A percentile compares a stretch with the other conserved stretches of the same genome.
phyloP scores from a whole-genome alignment of 1,140 invertebrate species.

The Cherax quadricarinatus region DNA sequence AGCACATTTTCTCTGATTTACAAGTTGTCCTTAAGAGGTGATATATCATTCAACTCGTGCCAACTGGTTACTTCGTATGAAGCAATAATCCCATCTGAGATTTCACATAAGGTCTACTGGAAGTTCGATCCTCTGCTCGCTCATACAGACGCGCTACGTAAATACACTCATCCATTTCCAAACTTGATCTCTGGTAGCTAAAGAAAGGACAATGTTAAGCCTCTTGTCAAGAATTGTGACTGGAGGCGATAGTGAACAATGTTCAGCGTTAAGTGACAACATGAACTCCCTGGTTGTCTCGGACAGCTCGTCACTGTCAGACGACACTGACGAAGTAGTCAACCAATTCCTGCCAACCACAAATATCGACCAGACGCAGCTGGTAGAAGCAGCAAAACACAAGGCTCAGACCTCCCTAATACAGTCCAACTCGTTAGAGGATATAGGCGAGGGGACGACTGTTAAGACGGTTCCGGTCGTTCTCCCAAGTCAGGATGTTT shows the following conservation, averaged over 20 bases:
- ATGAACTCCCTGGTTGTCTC: no score
- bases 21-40: background rate
- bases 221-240: constrained; percentile 29
- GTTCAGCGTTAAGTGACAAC: background rate
- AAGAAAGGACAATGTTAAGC: constrained; percentile 17
- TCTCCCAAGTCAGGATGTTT: constrained; percentile 18
- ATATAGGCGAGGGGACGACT: background rate
- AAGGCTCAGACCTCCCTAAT: background rate
- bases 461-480: background rate
- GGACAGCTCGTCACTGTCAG: background rate
- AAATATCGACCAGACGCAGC: constrained; percentile 25
- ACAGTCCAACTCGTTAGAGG: constrained; percentile 6
- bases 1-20: background rate
- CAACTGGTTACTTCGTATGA: background rate
- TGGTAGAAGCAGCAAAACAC: background rate
- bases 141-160: no score
- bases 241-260: background rate
- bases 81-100: no score
- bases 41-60: background rate
- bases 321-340: constrained; percentile 34
- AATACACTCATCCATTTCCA: no score
- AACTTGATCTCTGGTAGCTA: background rate
- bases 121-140: no score
- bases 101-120: no score
- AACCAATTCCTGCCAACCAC: background rate